Evolutionary conservation across 1,140 invertebrate genomes (phyloP).

Genomic region (Drosophila tropicalis): DNA sequence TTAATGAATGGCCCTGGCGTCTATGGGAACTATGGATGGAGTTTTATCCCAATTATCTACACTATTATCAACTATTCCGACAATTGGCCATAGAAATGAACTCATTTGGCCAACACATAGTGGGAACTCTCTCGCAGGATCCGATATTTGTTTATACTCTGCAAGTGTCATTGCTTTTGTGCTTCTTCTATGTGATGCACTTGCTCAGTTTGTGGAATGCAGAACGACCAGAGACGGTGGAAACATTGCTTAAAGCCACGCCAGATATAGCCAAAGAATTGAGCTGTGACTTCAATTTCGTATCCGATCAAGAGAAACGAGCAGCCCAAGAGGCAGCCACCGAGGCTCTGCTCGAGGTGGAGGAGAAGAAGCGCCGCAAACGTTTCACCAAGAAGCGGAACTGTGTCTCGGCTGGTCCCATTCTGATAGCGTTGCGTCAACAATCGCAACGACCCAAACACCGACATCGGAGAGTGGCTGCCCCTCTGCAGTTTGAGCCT

Average conservation of each 20-base stretch:
- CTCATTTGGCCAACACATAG: conserved; percentile 12
- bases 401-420: conserved; percentile 78
- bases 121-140: conserved; percentile 45
- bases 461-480: conserved; percentile 13
- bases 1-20: conserved; percentile 17
- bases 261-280: conserved; percentile 52
- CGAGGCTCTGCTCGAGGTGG: conserved; percentile 71
- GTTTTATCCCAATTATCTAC: conserved; percentile 30
- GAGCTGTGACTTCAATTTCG: conserved; percentile 73
- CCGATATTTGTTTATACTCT: conserved; percentile 58
- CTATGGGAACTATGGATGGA: conserved; percentile 36
- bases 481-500: conserved; percentile 52
- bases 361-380: conserved; percentile 77
- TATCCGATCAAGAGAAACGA: conserved; percentile 67
- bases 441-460: conserved; percentile 57
- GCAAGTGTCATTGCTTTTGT: conserved; percentile 50
- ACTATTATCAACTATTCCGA: conserved; percentile 29
- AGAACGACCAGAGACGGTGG: not conserved
- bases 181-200: conserved; percentile 72
- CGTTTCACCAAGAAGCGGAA: conserved; percentile 77
- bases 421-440: conserved; percentile 65
- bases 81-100: conserved; percentile 9
- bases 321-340: conserved; percentile 68
- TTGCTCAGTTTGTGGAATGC: conserved; percentile 41
- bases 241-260: not conserved